Evolutionary conservation across 2,797 vertebrate genomes (phyloP), one percentile per base, ranked within the genome.

Genomic region (Psittacula derbiana): DNA sequence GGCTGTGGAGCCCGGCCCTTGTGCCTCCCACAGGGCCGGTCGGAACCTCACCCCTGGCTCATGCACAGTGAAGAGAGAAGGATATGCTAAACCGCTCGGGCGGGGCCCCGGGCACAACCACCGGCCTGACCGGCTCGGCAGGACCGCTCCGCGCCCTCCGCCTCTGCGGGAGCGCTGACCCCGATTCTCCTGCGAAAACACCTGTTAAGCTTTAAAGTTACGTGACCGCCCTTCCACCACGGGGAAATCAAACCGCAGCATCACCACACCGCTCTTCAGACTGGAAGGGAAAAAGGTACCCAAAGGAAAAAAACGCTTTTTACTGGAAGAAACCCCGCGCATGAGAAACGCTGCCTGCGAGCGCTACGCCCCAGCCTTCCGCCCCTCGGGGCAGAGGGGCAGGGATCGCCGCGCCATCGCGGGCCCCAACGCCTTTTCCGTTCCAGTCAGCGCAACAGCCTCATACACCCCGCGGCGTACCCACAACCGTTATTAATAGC

Each of bases 201-300:
- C 98, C 98, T 98, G 98, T 98, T 97, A 96, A 43, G 58, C 92
- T 90, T 85, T 62, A 90, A 72, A 76, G 87, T 85, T 93, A 64
- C 16, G 50, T 33, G 13, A 25, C 43, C 30, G 75, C 82, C 82
- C 65, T 94, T 87, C 65, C 43, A 57, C 72, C 60, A 1, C 4
- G 53, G 64, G 57, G 50, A 31, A 80, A 58, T 61, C 65, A 65
- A 94, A 82, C 36, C 40, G 8, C 79, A 66, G 65, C 60, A 70
- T 28, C 70, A 9, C 38, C 31, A 5, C 40, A 21, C 30, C 20
- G 27, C 44, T 4, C 61, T 69, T 61, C 60, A 31, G 41, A 4
- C 33, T 25, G 38, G 6, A 33, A 23, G 19, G 25, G 33, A 3
- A 3, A 2, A 84, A 46, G 70, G 3, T 2, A 8, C 52, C 15